Evolutionary conservation across 2,888 invertebrate genomes (phyloP), one percentile per base, ranked within the genome.

Genomic region (Parnassius orleans): DNA sequence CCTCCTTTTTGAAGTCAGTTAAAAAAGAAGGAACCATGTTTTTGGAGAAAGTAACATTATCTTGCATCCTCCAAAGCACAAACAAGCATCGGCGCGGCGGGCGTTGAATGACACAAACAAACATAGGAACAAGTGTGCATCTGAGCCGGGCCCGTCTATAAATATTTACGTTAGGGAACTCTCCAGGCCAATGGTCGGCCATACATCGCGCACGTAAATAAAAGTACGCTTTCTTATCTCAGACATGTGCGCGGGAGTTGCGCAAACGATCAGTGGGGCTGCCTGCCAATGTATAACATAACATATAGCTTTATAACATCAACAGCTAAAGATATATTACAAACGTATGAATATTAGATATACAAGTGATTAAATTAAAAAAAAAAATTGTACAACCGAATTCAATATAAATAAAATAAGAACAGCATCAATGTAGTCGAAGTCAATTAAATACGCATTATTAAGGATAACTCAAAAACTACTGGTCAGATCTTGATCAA

Each of bases 161-260:
- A 91, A 91, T 91, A 90, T 91, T 91, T 91, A 91, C 84, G 83
- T 87, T 87, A 86, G 82, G 86, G 85, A 89, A 88, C 87, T 86
- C 84, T 83, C 79, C 86, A 84, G 84, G 84, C 87, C 89, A 88
- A 87, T 85, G 86, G 86, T 84, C 86, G 84, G 81, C 83, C 83
- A 82, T 84, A 83, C 81, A 74, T 71, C 74, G 73, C 73, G 72
- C 76, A 79, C 81, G 80, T 85, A 84, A 86, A 88, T 87, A 88
- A 87, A 87, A 86, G 83, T 84, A 80, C 79, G 85, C 83, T 86
- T 89, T 90, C 90, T 90, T 90, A 88, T 90, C 90, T 85, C 74
- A 71, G 80, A 80, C 86, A 83, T 84, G 84, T 77, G 76, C 80
- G 83, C 75, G 75, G 69, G 79, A 72, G 80, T 90, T 89, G 86